Evolutionary conservation across 2,888 invertebrate species (phyloP).

Genomic region (Leptopterna dolabrata): DNA sequence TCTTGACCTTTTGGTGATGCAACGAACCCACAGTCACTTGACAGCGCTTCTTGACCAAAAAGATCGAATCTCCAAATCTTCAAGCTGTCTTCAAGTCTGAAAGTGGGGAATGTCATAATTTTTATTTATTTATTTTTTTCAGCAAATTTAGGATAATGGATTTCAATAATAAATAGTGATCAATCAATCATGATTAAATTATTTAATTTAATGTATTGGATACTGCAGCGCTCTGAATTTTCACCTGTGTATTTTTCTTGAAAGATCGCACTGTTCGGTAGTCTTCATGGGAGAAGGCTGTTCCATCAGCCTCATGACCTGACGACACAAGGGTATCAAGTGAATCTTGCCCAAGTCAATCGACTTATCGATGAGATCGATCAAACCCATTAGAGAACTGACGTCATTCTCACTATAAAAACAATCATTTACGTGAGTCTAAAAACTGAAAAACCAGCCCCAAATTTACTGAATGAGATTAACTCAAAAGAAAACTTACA

Average conservation of each 20-base stretch:
- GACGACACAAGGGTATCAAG: constrained; percentile 59
- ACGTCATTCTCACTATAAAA: constrained; percentile 26
- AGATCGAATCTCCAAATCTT: constrained; percentile 52
- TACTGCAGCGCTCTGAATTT: neutral
- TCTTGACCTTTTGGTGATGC: constrained; percentile 45
- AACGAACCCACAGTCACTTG: constrained; percentile 45
- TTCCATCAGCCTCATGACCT: constrained; percentile 53
- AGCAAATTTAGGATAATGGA: too few species aligned
- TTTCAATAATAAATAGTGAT: too few species aligned
- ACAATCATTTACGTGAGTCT: neutral
- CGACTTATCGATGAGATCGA: constrained; percentile 45
- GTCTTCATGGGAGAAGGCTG: constrained; percentile 60
- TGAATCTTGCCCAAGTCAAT: constrained; percentile 51
- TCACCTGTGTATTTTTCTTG: constrained; percentile 51
- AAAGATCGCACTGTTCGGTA: constrained; percentile 55
- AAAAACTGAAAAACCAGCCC: neutral
- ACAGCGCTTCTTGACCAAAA: neutral
- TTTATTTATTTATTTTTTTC: neutral
- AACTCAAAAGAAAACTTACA: constrained; percentile 16
- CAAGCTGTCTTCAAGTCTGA: constrained; percentile 51
- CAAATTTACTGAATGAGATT: neutral
- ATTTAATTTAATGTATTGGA: too few species aligned
- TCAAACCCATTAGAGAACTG: constrained; percentile 10
- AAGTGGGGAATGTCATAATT: neutral
- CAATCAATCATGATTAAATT: neutral